Evolutionary conservation across 2,888 invertebrate species (phyloP), one percentile per base, ranked within the genome.

Genomic region (Augiades crinisus): DNA sequence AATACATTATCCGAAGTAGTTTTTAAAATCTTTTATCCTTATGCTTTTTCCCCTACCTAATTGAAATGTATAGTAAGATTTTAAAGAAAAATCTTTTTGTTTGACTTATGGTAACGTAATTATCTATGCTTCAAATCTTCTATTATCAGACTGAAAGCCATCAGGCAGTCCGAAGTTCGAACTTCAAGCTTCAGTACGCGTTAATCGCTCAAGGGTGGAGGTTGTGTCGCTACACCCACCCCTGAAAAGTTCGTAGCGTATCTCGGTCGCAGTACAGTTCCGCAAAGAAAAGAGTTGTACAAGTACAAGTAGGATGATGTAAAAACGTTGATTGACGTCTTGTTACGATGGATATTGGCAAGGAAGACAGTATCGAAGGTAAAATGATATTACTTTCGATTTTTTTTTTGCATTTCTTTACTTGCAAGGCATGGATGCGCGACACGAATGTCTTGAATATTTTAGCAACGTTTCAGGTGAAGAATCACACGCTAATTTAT

Each of bases 131-230:
- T 41, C n/a, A n/a, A n/a, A n/a, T n/a, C n/a, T n/a, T n/a, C n/a
- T n/a, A n/a, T n/a, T n/a, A n/a, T 41, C 27, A 27, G 10, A 41
- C 16, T 17, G 30, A 41, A 41, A 41, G 27, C 27, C 19, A 8
- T 36, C 7, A 33, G 33, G n/a, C n/a, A 19, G 19, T 21, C 19
- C 10, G 8, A 37, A 41, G 5, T 13, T 21, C 3, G 12, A 21
- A 33, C 36, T 17, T 44, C 44, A 16, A 40, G 17, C 38, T 40
- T 56, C 57, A 64, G 64, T 64, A 43, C 50, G 53, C 54, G 45
- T 47, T 24, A 36, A 33, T 34, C 49, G 47, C 17, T 53, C 47
- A 41, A 2, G 8, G 38, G 41, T 56, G 44, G 19, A 52, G 56
- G 62, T 58, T 40, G 62, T 53, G 53, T 40, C 47, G 41, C 8